Conservation (phyloP, 2,888 invertebrate species). For the Horisme vitalbata region DNA sequence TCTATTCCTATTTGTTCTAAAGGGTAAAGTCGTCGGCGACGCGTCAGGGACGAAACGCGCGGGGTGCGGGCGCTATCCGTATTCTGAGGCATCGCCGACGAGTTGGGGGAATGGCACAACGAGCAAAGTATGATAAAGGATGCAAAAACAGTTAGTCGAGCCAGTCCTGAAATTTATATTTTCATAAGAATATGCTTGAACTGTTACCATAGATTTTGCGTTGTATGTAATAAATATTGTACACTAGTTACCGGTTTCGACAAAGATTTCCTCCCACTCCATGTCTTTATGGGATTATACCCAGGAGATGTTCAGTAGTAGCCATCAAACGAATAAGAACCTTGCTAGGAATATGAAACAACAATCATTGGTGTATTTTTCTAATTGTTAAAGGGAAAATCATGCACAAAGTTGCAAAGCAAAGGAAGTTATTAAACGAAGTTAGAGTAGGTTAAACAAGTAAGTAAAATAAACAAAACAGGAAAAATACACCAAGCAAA, state of each 20-base stretch:
- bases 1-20: conserved; percentile 34
- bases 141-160: conserved; percentile 71
- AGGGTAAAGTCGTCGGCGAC: conserved; percentile 47
- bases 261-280: too few species aligned
- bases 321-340: too few species aligned
- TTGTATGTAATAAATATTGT: too few species aligned
- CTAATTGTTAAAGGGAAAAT: conserved; percentile 1
- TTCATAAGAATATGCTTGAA: conserved; percentile 1
- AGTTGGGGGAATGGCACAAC: conserved; percentile 76
- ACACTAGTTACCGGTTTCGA: too few species aligned
- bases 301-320: too few species aligned
- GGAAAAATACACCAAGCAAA: conserved; percentile 37
- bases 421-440: background rate
- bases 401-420: conserved; percentile 15
- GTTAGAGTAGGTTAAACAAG: background rate
- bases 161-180: conserved; percentile 67
- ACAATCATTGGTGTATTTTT: conserved; percentile 11
- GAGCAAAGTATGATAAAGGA: conserved; percentile 63
- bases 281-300: too few species aligned
- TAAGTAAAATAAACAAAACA: conserved; percentile 1
- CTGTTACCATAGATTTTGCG: too few species aligned
- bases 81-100: conserved; percentile 47
- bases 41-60: conserved; percentile 54
- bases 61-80: conserved; percentile 69
- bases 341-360: background rate